These are phyloP conservation scores for Myotis daubentonii DNA, from an alignment of 2,797 vertebrate species.

Conservation along the genomic window DNA sequence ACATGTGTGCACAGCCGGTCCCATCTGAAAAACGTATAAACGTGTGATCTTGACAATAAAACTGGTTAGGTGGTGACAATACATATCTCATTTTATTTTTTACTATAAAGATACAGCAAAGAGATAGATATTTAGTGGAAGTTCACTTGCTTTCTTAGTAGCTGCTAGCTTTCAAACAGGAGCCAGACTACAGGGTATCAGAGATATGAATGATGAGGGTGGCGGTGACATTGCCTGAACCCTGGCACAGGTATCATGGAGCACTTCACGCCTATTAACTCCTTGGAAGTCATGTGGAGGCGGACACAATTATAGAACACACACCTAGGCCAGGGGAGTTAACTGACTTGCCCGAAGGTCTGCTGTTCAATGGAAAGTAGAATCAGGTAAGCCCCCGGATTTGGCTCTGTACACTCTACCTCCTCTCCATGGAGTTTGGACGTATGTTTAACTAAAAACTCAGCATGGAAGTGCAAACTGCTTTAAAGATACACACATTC, in stretches of 20 bases:
- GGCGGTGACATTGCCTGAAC: not conserved
- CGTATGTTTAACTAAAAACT: not conserved
- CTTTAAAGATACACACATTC: not conserved
- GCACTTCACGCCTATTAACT: not conserved
- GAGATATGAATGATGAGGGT: fast-evolving
- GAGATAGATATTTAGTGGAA: fast-evolving
- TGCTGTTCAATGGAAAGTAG: too few relatives aligned
- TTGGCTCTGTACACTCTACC: not conserved
- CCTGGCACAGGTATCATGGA: not conserved
- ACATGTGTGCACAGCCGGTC: fast-evolving
- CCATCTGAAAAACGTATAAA: fast-evolving
- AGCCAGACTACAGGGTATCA: not conserved
- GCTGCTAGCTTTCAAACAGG: not conserved
- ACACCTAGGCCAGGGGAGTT: not conserved
- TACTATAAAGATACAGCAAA: not conserved
- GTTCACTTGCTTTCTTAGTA: not conserved
- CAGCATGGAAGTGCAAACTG: not conserved
- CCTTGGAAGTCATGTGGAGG: not conserved
- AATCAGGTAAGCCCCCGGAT: not conserved
- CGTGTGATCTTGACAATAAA: not conserved
- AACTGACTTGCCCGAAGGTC: too few relatives aligned
- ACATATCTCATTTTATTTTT: not conserved
- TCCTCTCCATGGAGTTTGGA: not conserved
- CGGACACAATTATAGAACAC: fast-evolving
- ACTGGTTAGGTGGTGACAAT: not conserved